phyloP scores from a whole-genome alignment of 2,797 vertebrate genomes.

The Ispidina picta region DNA sequence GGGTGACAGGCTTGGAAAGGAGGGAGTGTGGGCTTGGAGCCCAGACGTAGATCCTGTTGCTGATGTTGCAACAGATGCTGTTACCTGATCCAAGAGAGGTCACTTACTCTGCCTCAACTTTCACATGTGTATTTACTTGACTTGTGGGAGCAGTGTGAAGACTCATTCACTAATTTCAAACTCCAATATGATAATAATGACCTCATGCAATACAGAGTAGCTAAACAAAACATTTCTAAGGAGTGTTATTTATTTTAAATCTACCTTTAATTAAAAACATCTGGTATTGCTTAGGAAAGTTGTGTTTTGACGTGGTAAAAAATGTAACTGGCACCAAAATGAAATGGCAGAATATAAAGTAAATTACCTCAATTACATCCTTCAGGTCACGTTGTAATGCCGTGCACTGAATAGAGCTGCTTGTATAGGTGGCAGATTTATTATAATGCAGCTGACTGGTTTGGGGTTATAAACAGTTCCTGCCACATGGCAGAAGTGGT shows the following conservation, averaged over 20 bases:
- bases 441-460: neutral
- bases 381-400: neutral
- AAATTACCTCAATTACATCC: neutral
- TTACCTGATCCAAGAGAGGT: slow-evolving; percentile 2
- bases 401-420: neutral
- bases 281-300: neutral
- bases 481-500: neutral
- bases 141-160: neutral
- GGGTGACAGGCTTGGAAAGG: neutral
- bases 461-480: neutral
- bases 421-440: neutral
- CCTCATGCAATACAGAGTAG: neutral
- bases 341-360: neutral
- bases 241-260: neutral
- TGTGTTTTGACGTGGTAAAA: neutral
- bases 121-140: neutral
- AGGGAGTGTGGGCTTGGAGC: neutral
- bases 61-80: neutral
- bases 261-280: neutral
- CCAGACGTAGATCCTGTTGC: neutral
- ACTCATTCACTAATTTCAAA: slow-evolving; percentile 31
- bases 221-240: neutral
- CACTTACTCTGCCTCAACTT: slow-evolving; percentile 1
- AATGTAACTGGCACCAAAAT: neutral
- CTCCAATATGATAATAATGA: neutral